Evolutionary conservation across 64 coral and sea anemone species (phyloP).

Genomic region (Pachyseris speciosa): DNA sequence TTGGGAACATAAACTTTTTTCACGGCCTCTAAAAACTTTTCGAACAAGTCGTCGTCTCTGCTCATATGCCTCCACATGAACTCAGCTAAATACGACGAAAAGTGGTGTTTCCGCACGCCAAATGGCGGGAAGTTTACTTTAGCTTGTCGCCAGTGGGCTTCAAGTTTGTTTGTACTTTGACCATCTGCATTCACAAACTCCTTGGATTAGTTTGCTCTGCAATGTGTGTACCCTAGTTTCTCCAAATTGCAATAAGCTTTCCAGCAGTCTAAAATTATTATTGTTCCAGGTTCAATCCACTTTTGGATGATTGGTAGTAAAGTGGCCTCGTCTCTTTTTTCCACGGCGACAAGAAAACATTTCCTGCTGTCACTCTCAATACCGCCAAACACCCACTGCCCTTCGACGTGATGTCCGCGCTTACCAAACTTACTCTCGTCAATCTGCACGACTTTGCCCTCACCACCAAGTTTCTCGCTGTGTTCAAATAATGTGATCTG

Average conservation of each 20-base stretch:
- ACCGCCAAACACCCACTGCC: no score
- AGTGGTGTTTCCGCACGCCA: constrained; percentile 3
- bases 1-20: no score
- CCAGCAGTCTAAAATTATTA: constrained; percentile 11
- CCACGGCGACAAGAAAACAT: no score
- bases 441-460: constrained; percentile 32
- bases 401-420: constrained; percentile 11
- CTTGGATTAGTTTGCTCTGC: constrained; percentile 24
- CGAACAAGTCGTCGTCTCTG: neutral
- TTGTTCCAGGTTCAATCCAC: no score
- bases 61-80: constrained; percentile 21
- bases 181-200: constrained; percentile 39
- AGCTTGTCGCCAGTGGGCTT: constrained; percentile 24
- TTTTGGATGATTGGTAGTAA: no score
- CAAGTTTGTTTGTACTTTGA: constrained; percentile 20
- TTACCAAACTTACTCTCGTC: constrained; percentile 48
- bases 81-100: constrained; percentile 16
- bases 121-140: constrained; percentile 2
- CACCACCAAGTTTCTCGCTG: constrained; percentile 8
- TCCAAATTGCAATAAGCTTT: neutral
- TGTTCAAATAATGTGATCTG: neutral
- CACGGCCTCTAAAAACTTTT: no score
- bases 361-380: no score
- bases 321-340: no score
- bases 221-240: neutral